phyloP scores from a whole-genome alignment of 2,113 vertebrate genomes.

The Emydocephalus ijimae region DNA sequence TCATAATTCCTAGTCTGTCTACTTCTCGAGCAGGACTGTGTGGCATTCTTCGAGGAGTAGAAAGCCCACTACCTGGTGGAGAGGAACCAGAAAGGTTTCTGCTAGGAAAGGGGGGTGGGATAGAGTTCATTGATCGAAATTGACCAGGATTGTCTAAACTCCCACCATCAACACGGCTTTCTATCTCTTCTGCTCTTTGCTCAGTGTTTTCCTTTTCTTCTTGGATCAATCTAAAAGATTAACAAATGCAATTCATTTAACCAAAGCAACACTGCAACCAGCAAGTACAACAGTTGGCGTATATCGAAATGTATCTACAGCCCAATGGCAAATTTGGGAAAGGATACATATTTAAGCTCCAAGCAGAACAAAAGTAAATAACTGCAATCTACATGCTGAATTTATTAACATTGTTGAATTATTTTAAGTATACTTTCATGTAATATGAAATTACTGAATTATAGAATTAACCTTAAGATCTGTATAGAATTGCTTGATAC shows the following conservation, averaged over 20 bases:
- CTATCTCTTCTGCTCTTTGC: slow-evolving; percentile 92
- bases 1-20: slow-evolving; percentile 93
- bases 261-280: not conserved
- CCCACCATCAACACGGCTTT: slow-evolving; percentile 86
- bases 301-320: not conserved
- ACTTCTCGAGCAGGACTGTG: slow-evolving; percentile 89
- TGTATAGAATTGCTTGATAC: not conserved
- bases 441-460: not conserved
- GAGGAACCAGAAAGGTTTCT: slow-evolving; percentile 81
- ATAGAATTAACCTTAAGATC: not conserved
- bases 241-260: not conserved
- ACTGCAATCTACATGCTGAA: not conserved
- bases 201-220: slow-evolving; percentile 95
- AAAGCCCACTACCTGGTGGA: slow-evolving; percentile 86
- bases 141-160: slow-evolving; percentile 77
- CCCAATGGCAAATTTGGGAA: not conserved
- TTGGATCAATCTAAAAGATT: slow-evolving; percentile 83
- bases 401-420: not conserved
- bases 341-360: not conserved
- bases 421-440: not conserved
- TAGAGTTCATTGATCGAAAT: slow-evolving; percentile 83
- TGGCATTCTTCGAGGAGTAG: slow-evolving; percentile 82
- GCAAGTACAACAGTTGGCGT: not conserved
- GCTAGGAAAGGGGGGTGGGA: slow-evolving; percentile 71
- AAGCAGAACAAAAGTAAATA: not conserved